Percentiles rank a stretch among this genome's conserved stretches.
phyloP scores from a whole-genome alignment of 2,113 vertebrate species.

The Zosterops borbonicus region DNA sequence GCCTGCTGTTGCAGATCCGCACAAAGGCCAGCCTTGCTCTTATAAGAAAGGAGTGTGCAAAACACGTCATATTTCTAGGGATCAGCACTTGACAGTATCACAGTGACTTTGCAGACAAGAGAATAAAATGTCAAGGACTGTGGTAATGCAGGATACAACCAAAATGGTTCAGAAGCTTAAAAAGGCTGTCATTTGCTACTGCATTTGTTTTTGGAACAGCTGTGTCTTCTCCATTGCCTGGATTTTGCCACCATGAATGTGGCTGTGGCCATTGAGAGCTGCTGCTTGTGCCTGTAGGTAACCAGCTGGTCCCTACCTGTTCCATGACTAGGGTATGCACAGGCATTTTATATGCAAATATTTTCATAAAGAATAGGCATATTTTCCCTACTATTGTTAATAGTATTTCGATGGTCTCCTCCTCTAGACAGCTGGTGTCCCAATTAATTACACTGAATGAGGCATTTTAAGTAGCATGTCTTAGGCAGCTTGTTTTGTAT shows the following conservation, averaged over 20 bases:
- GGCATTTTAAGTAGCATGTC: neutral
- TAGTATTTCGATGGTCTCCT: neutral
- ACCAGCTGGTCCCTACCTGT: neutral
- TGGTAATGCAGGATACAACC: neutral
- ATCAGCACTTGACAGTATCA: neutral
- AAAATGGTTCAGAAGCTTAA: neutral
- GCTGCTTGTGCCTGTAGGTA: neutral
- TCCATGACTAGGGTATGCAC: neutral
- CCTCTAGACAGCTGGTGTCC: neutral
- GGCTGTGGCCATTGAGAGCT: neutral
- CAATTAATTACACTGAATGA: neutral
- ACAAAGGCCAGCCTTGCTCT: constrained; percentile 22
- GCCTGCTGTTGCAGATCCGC: neutral
- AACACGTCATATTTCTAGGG: neutral
- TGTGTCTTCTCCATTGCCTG: neutral
- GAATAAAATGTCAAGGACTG: neutral
- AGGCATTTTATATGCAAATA: neutral
- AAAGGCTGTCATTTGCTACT: neutral
- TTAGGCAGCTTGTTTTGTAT: neutral
- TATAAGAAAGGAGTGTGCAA: neutral
- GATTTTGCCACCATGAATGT: neutral
- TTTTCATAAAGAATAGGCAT: neutral
- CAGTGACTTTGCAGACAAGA: neutral
- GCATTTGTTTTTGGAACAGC: neutral
- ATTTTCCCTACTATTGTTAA: neutral